Conservation (phyloP, 2,797 vertebrate species). For the Austrolebias charrua region DNA sequence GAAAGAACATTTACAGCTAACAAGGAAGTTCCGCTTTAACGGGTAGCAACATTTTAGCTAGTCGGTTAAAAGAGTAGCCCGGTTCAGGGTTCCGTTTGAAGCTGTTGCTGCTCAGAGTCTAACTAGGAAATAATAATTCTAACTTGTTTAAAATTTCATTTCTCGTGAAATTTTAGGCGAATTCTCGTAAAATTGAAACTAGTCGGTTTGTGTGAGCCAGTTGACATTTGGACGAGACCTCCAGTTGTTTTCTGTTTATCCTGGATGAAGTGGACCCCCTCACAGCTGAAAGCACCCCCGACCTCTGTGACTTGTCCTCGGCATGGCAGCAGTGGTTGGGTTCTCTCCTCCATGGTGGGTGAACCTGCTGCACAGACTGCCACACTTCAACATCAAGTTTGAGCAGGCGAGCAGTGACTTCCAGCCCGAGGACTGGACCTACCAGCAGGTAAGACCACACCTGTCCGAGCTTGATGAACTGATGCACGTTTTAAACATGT, state of each 20-base stretch:
- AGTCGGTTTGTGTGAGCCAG: not conserved
- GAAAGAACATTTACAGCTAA: not conserved
- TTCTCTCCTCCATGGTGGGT: constrained; percentile 97
- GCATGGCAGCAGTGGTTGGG: constrained; percentile 90
- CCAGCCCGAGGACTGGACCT: constrained; percentile 86
- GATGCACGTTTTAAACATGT: not conserved
- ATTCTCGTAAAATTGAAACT: not conserved
- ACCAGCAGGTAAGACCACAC: constrained; percentile 86
- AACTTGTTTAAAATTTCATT: not conserved
- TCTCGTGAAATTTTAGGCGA: too few relatives aligned
- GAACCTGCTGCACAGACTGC: constrained; percentile 89
- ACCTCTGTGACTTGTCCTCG: constrained; percentile 26
- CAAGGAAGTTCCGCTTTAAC: not conserved
- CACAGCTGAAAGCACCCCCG: constrained; percentile 36
- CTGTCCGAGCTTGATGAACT: not conserved
- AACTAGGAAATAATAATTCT: not conserved
- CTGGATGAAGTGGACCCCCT: constrained; percentile 41
- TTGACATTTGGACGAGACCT: not conserved
- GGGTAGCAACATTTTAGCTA: constrained; percentile 9
- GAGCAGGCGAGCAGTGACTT: constrained; percentile 89
- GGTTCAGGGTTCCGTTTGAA: constrained; percentile 17
- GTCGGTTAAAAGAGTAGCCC: constrained; percentile 40
- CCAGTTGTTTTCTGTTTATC: constrained; percentile 1
- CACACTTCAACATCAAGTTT: constrained; percentile 89
- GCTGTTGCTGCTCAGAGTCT: not conserved